A percentile compares a stretch with the other conserved stretches of the same genome.
Conservation (phyloP, 2,797 vertebrate species). For the Poecilia gillii region DNA sequence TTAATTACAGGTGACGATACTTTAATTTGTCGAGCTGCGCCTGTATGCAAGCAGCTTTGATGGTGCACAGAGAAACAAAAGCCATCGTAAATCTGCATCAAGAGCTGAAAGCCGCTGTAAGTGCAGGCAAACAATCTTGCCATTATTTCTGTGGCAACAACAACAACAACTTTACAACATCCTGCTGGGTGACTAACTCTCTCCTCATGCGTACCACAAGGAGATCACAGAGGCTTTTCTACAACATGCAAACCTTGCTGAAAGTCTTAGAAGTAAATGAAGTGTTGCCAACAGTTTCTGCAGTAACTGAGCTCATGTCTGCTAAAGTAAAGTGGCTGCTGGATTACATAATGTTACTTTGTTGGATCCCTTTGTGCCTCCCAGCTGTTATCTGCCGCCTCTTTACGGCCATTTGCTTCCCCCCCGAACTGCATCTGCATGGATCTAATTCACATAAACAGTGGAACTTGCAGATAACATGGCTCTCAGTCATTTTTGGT, state of each 20-base stretch:
- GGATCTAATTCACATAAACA: not conserved
- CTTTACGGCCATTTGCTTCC: not conserved
- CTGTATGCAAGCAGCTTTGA: not conserved
- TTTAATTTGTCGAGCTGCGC: not conserved
- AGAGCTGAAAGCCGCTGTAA: not conserved
- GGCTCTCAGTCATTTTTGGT: not conserved
- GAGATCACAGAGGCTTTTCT: not conserved
- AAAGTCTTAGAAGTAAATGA: not conserved
- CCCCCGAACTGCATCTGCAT: not conserved
- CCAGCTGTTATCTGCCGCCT: not conserved
- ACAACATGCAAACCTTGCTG: not conserved
- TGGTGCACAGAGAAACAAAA: not conserved
- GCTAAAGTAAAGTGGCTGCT: not conserved
- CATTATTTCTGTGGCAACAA: conserved; percentile 7
- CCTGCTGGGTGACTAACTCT: conserved; percentile 5
- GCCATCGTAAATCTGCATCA: not conserved
- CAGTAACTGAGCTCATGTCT: not conserved
- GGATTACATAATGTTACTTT: not conserved
- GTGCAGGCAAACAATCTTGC: not conserved
- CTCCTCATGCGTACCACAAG: not conserved
- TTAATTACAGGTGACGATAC: not conserved
- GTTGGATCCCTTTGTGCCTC: not conserved
- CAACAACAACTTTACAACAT: conserved; percentile 7
- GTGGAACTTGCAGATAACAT: not conserved
- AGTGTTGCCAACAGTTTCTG: not conserved